Conservation (phyloP, 2,797 vertebrate genomes). For the Acropternis orthonyx region DNA sequence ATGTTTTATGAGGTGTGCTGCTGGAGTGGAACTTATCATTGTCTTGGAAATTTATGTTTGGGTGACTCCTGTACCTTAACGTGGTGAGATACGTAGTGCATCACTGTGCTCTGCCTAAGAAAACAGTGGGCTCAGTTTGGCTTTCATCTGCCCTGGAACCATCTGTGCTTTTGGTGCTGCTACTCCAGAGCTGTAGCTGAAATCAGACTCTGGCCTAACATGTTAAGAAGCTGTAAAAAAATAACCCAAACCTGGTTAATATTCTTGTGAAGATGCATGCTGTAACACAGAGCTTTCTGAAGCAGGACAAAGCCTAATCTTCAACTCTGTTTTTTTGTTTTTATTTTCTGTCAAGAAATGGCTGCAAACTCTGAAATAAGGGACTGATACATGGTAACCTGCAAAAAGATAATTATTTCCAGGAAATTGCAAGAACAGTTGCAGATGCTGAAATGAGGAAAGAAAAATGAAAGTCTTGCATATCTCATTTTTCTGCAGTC, state of each 20-base stretch:
- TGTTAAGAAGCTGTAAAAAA: neutral
- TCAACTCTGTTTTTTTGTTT: neutral
- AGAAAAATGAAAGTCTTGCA: neutral
- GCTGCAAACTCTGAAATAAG: neutral
- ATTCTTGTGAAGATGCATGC: neutral
- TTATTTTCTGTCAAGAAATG: neutral
- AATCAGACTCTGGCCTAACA: neutral
- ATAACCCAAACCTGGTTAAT: neutral
- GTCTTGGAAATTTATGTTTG: neutral
- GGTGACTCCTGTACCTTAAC: neutral
- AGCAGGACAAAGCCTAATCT: neutral
- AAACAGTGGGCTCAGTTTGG: neutral
- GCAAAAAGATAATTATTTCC: neutral
- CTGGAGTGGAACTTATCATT: neutral
- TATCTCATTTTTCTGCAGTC: neutral
- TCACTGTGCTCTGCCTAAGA: neutral
- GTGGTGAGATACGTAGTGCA: fast-evolving
- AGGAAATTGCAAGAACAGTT: neutral
- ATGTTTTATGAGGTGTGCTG: neutral
- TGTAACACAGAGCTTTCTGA: neutral
- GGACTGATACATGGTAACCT: neutral
- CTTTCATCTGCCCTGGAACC: neutral
- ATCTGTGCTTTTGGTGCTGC: neutral
- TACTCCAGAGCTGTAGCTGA: neutral
- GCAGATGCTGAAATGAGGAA: neutral